Base-by-base conservation (phyloP, 2,797 vertebrate species). In the Trematomus bernacchii region DNA sequence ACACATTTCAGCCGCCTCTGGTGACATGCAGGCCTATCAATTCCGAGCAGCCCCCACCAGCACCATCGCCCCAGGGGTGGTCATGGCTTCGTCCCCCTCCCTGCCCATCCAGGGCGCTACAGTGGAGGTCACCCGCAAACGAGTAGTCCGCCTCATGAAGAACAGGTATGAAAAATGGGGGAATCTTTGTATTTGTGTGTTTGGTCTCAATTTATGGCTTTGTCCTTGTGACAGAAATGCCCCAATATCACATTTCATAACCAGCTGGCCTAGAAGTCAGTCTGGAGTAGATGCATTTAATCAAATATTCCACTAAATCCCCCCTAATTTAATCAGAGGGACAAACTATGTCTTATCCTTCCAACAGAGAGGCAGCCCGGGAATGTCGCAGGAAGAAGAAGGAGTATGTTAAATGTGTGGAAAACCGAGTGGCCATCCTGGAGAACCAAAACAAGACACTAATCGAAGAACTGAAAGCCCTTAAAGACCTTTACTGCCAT, bases 401-500 rank as follows among this genome's bases (percentile, higher is more conserved):
- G 90, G 98, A 99, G 86, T 99, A 99, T 61, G 98, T 99, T 83
- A 99, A 99, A 90, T 99, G 97, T 96, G 94, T 99, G 96, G 98
- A 99, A 93, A 99, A 99, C 94, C 95, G 98, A 88, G 98, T 99
- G 87, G 98, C 98, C 44, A 97, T 99, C 86, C 95, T 99, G 94
- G 98, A 99, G 93, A 99, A 99, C 94, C 98, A 99, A 96, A 99
- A 99, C 95, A 99, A 99, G 95, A 99, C 98, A 73, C 94, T 99
- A 82, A 99, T 99, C 57, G 98, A 99, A 93, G 98, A 99, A 93
- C 96, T 99, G 52, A 99, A 99, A 97, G 97, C 97, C 90, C 98
- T 99, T 92, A 99, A 99, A 93, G 98, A 99, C 96, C 96, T 99
- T 88, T 99, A 99, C 94, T 99, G 98, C 94, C 97, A 99, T 95